These are phyloP conservation scores for Percopsis transmontana DNA, from an alignment of 2,113 vertebrate genomes.

Conservation along the genomic window DNA sequence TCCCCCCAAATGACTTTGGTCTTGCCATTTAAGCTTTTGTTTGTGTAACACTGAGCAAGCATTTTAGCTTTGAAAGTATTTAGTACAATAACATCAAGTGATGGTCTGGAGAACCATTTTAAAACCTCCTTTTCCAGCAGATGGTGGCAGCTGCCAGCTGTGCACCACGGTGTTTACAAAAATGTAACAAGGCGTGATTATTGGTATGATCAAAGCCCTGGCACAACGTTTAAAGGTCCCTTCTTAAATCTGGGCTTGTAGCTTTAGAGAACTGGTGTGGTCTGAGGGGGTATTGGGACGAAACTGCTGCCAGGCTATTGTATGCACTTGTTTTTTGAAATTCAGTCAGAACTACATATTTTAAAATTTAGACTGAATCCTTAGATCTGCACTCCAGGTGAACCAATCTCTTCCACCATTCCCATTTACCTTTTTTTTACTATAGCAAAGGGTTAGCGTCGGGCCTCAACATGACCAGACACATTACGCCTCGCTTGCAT, in stretches of 20 bases:
- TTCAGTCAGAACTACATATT: too few species aligned
- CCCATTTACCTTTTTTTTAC: too few species aligned
- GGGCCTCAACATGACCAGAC: too few species aligned
- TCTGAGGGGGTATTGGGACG: constrained; percentile 6
- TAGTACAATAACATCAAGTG: background rate
- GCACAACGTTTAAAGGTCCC: constrained; percentile 59
- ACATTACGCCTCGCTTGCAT: too few species aligned
- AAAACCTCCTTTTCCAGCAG: constrained; percentile 17
- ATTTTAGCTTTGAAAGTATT: too few species aligned
- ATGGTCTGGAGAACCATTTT: background rate
- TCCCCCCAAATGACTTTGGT: too few species aligned
- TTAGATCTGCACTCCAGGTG: too few species aligned
- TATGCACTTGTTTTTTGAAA: background rate
- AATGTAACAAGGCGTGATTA: constrained; percentile 77
- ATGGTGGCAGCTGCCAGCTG: constrained; percentile 64
- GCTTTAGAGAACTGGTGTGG: constrained; percentile 18
- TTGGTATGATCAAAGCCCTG: constrained; percentile 75
- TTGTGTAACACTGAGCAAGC: too few species aligned
- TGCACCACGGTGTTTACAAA: constrained; percentile 55
- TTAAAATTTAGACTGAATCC: too few species aligned
- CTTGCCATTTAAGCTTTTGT: too few species aligned
- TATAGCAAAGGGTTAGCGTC: too few species aligned
- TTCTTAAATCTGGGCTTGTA: constrained; percentile 50
- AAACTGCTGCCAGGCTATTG: constrained; percentile 14
- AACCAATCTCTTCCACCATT: too few species aligned